phyloP scores from a whole-genome alignment of 2,888 invertebrate genomes.

The Microctonus aethiopoides region DNA sequence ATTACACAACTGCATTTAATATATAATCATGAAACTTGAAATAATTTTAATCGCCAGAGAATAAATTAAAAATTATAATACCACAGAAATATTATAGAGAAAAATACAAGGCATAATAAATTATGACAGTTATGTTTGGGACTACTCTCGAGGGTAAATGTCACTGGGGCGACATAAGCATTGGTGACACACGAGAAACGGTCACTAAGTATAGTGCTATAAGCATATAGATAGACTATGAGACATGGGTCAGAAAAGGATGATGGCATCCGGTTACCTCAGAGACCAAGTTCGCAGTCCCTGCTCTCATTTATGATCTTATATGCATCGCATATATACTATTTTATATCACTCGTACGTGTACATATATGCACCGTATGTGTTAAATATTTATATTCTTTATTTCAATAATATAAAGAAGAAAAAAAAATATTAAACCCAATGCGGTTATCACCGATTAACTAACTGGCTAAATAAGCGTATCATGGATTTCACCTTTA shows the following conservation, averaged over 20 bases:
- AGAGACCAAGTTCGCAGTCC: conserved; percentile 51
- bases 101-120: conserved; percentile 9
- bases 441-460: conserved; percentile 1
- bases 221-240: conserved; percentile 31
- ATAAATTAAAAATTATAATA: conserved; percentile 2
- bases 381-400: conserved; percentile 55
- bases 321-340: conserved; percentile 58
- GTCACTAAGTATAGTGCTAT: conserved; percentile 14
- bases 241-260: conserved; percentile 49
- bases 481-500: background rate
- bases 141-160: conserved; percentile 44
- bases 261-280: conserved; percentile 52
- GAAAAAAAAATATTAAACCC: background rate
- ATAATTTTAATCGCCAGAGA: background rate
- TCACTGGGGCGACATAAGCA: conserved; percentile 41
- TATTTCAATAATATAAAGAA: conserved; percentile 33
- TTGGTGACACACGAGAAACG: conserved; percentile 34
- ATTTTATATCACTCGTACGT: conserved; percentile 54
- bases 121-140: conserved; percentile 16
- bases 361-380: conserved; percentile 50
- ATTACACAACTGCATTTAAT: too few species aligned
- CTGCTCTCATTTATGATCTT: conserved; percentile 60
- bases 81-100: background rate
- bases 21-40: too few species aligned
- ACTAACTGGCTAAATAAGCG: background rate